Evolutionary conservation across 1,140 invertebrate genomes (phyloP), one percentile per base, ranked within the genome.

Genomic region (Lucilia cuprina): DNA sequence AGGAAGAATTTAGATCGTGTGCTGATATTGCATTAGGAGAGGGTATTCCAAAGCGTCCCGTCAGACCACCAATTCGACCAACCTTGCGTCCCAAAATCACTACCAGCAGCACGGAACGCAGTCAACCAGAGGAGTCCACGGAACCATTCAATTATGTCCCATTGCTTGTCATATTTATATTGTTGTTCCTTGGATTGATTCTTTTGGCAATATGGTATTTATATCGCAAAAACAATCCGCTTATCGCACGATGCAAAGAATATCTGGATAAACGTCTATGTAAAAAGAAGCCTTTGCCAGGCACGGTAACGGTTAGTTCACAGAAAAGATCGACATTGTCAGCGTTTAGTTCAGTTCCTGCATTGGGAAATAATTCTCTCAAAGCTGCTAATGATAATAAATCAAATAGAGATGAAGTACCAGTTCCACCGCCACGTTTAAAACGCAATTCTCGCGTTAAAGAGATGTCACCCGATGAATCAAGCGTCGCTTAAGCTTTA

Each of bases 1-100:
- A 97, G 90, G 96, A 97, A 89, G 96, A 97, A 88, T 98, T 98
- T 88, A 93, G 96, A 10, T 95, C 95, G 0, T 98, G 97, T 86
- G 94, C 96, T 0, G 97, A 98, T 87, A 94, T 98, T 13, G 92
- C 93, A 2, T 95, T 98, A 21, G 82, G 82, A 0, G 93, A 94
- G 49, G 87, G 92, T 19, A 89, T 87, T 80, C 75, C 88, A 10
- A 84, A 85, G 55, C 86, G 86, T 19, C 87, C 88, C 19, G 41
- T 84, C 34, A 85, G 85, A n/a, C 89, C 86, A 0, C 83, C 84
- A 30, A 82, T 85, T 35, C 86, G 86, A 49, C 87, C 86, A 9
- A 86, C 86, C 13, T 86, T 86, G 25, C 85, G 86, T 5, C 85
- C 85, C 12, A 84, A 77, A 82, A 84, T 83, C 21, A 30, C 84